These are phyloP conservation scores for Omphaloscelis lunosa DNA, from an alignment of 2,888 invertebrate genomes.

Conservation along the genomic window DNA sequence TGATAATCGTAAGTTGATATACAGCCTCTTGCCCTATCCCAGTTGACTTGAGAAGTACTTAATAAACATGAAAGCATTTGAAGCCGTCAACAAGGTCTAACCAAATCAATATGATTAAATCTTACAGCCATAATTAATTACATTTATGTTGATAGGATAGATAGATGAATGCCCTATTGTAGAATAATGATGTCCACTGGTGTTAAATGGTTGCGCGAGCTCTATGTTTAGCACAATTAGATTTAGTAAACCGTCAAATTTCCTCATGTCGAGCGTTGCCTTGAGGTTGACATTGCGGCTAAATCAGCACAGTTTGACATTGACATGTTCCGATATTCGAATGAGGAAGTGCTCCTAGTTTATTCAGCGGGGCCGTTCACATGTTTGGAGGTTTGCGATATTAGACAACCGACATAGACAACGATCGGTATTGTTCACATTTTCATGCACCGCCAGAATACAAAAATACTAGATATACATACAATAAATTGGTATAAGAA, in stretches of 20 bases:
- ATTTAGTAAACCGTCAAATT: conserved; percentile 72
- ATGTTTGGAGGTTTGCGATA: conserved; percentile 59
- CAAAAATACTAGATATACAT: conserved; percentile 44
- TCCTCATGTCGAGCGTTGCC: conserved; percentile 80
- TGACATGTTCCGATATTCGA: conserved; percentile 86
- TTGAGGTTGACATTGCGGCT: conserved; percentile 87
- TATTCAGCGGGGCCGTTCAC: conserved; percentile 73
- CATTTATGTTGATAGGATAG: background rate
- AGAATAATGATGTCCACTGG: conserved; percentile 9
- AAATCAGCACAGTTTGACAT: conserved; percentile 86
- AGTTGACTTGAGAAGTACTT: background rate
- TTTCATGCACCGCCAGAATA: conserved; percentile 51
- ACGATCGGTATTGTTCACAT: conserved; percentile 50
- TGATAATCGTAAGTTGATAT: conserved; percentile 25
- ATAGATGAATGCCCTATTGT: conserved; percentile 5
- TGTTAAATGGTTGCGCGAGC: conserved; percentile 63
- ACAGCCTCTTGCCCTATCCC: conserved; percentile 11
- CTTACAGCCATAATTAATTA: background rate
- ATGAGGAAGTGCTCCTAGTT: conserved; percentile 84
- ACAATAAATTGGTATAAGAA: conserved; percentile 56
- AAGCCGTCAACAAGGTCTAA: background rate
- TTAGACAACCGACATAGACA: conserved; percentile 38
- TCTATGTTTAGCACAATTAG: conserved; percentile 68
- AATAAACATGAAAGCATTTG: conserved; percentile 12
- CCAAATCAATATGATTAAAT: background rate